phyloP scores from a whole-genome alignment of 2,888 invertebrate species.

The Latrodectus hesperus region DNA sequence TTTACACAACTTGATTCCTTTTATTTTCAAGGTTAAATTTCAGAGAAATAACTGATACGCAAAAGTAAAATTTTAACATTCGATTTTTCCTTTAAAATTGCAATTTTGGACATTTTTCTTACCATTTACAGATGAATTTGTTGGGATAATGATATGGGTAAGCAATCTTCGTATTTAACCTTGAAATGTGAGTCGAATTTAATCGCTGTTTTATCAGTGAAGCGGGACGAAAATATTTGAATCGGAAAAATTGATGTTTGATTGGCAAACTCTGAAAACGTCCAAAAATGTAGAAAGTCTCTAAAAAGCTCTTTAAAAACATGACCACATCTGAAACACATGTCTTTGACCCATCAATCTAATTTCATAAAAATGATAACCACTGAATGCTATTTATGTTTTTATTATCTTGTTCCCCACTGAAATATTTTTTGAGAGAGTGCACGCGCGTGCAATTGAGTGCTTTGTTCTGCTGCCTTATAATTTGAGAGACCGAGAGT shows the following conservation, averaged over 20 bases:
- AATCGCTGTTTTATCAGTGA: not conserved
- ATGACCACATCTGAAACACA: not conserved
- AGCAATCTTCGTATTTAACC: not conserved
- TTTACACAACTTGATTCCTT: too few relatives aligned
- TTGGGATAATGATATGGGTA: not conserved
- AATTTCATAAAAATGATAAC: slow-evolving; percentile 24
- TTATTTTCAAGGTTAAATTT: too few relatives aligned
- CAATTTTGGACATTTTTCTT: not conserved
- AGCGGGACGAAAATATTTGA: not conserved
- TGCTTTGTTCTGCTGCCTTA: slow-evolving; percentile 12
- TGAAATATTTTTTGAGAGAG: slow-evolving; percentile 21
- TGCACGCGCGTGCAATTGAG: slow-evolving; percentile 11
- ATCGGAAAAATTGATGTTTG: not conserved
- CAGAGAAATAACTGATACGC: too few relatives aligned
- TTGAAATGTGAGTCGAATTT: not conserved
- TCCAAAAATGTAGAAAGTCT: too few relatives aligned
- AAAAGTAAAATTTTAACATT: too few relatives aligned
- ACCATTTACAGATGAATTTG: not conserved
- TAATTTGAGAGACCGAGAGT: slow-evolving; percentile 34
- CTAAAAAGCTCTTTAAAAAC: not conserved
- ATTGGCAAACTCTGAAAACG: too few relatives aligned
- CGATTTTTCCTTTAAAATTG: not conserved
- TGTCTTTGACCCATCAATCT: slow-evolving; percentile 26
- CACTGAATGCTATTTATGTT: slow-evolving; percentile 7
- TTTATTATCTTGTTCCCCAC: slow-evolving; percentile 5